These are phyloP conservation scores for Pycnomerus fuliginosus DNA, from an alignment of 2,888 invertebrate species.

Conservation along the genomic window DNA sequence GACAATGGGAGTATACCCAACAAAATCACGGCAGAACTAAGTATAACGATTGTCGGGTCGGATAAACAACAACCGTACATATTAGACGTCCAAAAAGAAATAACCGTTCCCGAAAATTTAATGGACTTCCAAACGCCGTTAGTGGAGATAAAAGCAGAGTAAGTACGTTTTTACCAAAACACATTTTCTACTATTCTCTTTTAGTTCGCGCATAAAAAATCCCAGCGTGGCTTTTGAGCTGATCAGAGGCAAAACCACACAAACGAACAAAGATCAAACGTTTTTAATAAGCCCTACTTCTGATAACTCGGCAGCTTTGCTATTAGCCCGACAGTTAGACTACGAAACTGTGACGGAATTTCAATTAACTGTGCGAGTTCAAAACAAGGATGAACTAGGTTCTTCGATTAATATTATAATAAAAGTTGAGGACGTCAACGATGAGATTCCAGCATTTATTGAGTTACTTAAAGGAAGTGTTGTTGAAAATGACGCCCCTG, in stretches of 20 bases:
- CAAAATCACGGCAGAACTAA: constrained; percentile 72
- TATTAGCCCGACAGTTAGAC: constrained; percentile 75
- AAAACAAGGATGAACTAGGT: constrained; percentile 78
- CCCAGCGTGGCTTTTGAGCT: constrained; percentile 78
- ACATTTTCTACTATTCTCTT: constrained; percentile 32
- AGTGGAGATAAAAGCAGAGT: constrained; percentile 66
- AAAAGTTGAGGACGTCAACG: constrained; percentile 84
- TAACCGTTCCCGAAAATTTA: constrained; percentile 72
- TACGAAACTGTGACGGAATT: constrained; percentile 84
- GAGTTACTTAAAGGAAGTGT: constrained; percentile 80
- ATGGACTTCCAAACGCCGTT: constrained; percentile 60
- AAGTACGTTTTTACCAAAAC: no score
- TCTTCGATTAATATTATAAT: constrained; percentile 78
- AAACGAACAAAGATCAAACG: constrained; percentile 80
- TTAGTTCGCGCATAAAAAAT: constrained; percentile 73
- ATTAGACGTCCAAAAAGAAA: constrained; percentile 60
- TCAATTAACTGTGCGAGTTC: constrained; percentile 77
- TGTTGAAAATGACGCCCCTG: constrained; percentile 79
- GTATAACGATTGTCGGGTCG: constrained; percentile 84
- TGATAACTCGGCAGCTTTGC: constrained; percentile 71
- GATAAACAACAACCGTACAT: constrained; percentile 82
- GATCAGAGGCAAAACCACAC: constrained; percentile 79
- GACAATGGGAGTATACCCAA: constrained; percentile 71
- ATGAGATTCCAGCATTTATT: constrained; percentile 84
- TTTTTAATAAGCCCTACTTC: constrained; percentile 64